Evolutionary conservation across 2,113 vertebrate species (phyloP).

Genomic region (Eubucco bourcierii): DNA sequence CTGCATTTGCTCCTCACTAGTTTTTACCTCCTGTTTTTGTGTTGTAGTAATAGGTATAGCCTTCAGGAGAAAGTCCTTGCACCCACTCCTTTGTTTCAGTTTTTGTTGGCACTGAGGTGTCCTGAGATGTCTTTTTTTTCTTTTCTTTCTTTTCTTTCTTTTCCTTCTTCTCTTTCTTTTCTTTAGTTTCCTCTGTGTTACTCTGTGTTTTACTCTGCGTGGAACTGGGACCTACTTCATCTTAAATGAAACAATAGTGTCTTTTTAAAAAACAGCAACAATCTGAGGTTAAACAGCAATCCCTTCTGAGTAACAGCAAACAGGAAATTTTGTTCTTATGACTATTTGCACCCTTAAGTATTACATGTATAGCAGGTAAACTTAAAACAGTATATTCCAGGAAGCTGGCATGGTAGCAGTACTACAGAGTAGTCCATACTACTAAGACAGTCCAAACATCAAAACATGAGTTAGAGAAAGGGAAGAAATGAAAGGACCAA

Average conservation of each 20-base stretch:
- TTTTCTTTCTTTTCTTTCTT: conserved; percentile 70
- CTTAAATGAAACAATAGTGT: conserved; percentile 27
- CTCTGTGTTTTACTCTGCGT: conserved; percentile 49
- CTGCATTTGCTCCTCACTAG: neutral
- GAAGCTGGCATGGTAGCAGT: neutral
- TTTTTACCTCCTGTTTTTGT: conserved; percentile 78
- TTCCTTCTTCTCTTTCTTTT: conserved; percentile 59
- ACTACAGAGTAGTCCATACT: neutral
- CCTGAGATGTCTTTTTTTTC: conserved; percentile 62
- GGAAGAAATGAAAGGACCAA: neutral
- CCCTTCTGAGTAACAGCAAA: neutral
- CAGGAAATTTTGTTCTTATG: neutral
- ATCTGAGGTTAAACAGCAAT: neutral
- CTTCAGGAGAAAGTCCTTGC: conserved; percentile 76
- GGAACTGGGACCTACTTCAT: conserved; percentile 45
- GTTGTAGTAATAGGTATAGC: conserved; percentile 81
- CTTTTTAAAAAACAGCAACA: neutral
- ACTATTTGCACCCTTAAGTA: neutral
- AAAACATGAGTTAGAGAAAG: neutral
- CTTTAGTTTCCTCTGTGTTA: conserved; percentile 35
- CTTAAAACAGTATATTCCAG: neutral
- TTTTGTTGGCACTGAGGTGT: conserved; percentile 27
- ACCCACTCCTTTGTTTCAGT: conserved; percentile 69
- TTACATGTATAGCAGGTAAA: neutral
- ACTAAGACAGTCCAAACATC: neutral